Percentiles rank a stretch among this genome's conserved stretches.
Conservation (phyloP, 2,113 vertebrate genomes). For the Leptobrachium ailaonicum region DNA sequence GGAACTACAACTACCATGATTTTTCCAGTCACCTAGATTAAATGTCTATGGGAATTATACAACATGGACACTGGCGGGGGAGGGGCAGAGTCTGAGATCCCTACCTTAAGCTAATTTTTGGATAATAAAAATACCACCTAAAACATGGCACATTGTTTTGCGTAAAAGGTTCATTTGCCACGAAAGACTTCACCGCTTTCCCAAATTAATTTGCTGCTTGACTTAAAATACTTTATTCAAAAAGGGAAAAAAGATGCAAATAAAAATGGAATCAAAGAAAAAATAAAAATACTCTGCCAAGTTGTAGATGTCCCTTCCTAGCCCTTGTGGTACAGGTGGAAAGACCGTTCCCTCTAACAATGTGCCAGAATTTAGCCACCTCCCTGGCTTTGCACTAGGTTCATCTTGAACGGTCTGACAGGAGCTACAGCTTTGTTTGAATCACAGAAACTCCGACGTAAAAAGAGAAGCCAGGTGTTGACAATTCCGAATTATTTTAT, state of each 20-base stretch:
- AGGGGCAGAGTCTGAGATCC: too few relatives aligned
- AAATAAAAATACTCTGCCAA: background rate
- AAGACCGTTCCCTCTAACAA: background rate
- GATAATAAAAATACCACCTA: background rate
- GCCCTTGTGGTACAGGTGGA: conserved; percentile 22
- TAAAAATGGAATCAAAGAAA: background rate
- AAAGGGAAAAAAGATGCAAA: background rate
- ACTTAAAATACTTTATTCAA: conserved; percentile 9
- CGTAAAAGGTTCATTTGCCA: conserved; percentile 2
- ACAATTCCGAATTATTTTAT: too few relatives aligned
- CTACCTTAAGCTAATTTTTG: too few relatives aligned
- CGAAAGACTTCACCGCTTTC: background rate
- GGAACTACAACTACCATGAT: too few relatives aligned
- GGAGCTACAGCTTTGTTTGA: too few relatives aligned
- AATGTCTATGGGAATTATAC: too few relatives aligned
- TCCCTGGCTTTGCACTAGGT: background rate
- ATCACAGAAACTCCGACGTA: background rate
- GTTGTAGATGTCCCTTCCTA: background rate
- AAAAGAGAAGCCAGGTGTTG: too few relatives aligned
- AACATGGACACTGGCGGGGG: too few relatives aligned
- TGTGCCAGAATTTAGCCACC: background rate
- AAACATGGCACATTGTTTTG: background rate
- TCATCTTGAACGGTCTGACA: too few relatives aligned
- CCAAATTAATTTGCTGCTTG: background rate
- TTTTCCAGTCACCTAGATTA: too few relatives aligned